Conservation (phyloP, 2,888 invertebrate species). For the Drosophila antonietae region DNA sequence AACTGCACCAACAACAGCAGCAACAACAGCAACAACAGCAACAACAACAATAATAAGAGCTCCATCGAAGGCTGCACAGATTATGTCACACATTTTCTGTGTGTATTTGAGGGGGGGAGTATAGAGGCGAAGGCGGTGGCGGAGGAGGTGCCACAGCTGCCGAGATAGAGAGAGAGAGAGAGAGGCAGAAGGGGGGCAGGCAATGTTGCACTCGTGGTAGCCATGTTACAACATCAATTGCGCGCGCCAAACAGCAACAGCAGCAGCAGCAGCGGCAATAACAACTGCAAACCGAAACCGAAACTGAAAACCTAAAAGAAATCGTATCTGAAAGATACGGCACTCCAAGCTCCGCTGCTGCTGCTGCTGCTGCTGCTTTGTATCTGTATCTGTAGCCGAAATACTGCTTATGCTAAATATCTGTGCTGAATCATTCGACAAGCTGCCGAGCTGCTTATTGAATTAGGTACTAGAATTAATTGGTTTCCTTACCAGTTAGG, state of each 20-base stretch:
- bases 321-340: slow-evolving; percentile 75
- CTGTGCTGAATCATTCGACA: slow-evolving; percentile 52
- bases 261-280: slow-evolving; percentile 46
- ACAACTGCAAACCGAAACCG: slow-evolving; percentile 29
- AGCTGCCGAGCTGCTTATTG: slow-evolving; percentile 40
- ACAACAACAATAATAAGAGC: slow-evolving; percentile 29
- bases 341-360: slow-evolving; percentile 38
- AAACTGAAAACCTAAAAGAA: slow-evolving; percentile 71
- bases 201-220: slow-evolving; percentile 80
- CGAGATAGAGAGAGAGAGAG: background rate
- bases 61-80: slow-evolving; percentile 78
- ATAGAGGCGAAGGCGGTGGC: slow-evolving; percentile 26
- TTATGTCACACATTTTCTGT: slow-evolving; percentile 76
- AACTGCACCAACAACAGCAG: slow-evolving; percentile 35
- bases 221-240: slow-evolving; percentile 81
- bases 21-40: slow-evolving; percentile 19
- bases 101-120: slow-evolving; percentile 73
- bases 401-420: slow-evolving; percentile 58
- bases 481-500: slow-evolving; percentile 22
- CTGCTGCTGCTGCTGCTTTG: slow-evolving; percentile 4
- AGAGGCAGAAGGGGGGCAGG: slow-evolving; percentile 17
- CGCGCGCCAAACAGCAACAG: slow-evolving; percentile 74
- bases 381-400: slow-evolving; percentile 55
- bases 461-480: slow-evolving; percentile 35
- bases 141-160: slow-evolving; percentile 24